phyloP scores from a whole-genome alignment of 2,113 vertebrate species.

The Choloepus hoffmanni region DNA sequence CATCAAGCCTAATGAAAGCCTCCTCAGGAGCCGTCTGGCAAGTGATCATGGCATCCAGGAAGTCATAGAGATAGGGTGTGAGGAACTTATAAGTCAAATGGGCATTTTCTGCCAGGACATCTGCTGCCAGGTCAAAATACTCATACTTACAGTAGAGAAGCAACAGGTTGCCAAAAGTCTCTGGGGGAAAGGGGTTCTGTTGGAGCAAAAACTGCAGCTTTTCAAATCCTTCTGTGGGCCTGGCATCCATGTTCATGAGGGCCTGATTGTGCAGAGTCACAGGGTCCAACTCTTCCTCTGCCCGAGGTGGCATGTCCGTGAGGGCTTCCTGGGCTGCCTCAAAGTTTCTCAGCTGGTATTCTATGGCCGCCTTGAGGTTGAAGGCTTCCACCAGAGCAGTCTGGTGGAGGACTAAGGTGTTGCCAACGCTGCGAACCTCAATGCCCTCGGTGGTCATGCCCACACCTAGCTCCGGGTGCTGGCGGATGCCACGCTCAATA shows the following conservation, averaged over 20 bases:
- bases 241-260: slow-evolving; percentile 95
- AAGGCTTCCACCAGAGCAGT: slow-evolving; percentile 96
- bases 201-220: slow-evolving; percentile 96
- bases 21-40: slow-evolving; percentile 97
- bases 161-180: slow-evolving; percentile 97
- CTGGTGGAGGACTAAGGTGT: slow-evolving; percentile 95
- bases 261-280: slow-evolving; percentile 98
- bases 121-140: slow-evolving; percentile 96
- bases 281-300: slow-evolving; percentile 95
- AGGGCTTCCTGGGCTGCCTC: slow-evolving; percentile 92
- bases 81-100: slow-evolving; percentile 97
- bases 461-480: slow-evolving; percentile 96
- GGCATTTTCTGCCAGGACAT: slow-evolving; percentile 97
- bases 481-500: slow-evolving; percentile 93
- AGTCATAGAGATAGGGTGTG: slow-evolving; percentile 95
- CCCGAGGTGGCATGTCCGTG: slow-evolving; percentile 96
- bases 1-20: slow-evolving; percentile 96
- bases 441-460: slow-evolving; percentile 96
- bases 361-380: slow-evolving; percentile 97
- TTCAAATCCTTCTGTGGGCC: slow-evolving; percentile 95
- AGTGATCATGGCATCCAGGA: slow-evolving; percentile 95
- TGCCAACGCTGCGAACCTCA: slow-evolving; percentile 95
- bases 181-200: slow-evolving; percentile 94
- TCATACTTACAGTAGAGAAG: slow-evolving; percentile 94
- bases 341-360: slow-evolving; percentile 94